Evolutionary conservation across 1,140 invertebrate species (phyloP), one percentile per base, ranked within the genome.

Genomic region (Drosophila arizonae): DNA sequence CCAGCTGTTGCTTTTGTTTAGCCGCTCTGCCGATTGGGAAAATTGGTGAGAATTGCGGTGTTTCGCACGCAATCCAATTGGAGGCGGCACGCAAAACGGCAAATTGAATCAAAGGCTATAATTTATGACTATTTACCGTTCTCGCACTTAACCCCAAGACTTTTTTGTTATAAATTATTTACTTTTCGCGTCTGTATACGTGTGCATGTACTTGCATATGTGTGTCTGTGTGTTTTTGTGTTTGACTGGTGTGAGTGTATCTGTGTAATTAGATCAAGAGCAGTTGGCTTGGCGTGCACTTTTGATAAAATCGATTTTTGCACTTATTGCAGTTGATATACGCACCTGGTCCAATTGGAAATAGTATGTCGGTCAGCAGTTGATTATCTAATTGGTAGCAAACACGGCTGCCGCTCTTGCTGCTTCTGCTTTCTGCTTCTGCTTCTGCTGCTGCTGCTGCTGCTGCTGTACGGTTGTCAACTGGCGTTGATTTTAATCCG

Each of bases 41-140:
- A 70, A 63, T 74, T 54, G 39, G 65, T 56, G 52, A 17, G 21
- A 41, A 52, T 33, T 62, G 61, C 46, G 67, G 51, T 26, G 28
- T 58, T 75, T 75, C 28, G 57, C 80, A 86, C 82, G 81, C 82
- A 79, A 81, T 79, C 87, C 68, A 82, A 79, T 86, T 86, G 73
- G 56, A 50, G 33, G 39, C 28, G 58, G 41, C 82, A 87, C 81
- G 81, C 81, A 71, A 79, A 67, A 75, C 60, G 33, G 33, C 52
- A 77, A 75, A 72, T 45, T 45, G 30, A 76, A 51, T 56, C 56
- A 48, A 33, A 65, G 17, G 64, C 50, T 17, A 54, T 51, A 76
- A 77, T 76, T 68, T 71, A 65, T 65, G 54, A 58, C 60, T 62
- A 68, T 76, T 76, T 71, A 58, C 60, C 50, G 61, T 46, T 17